These are phyloP conservation scores for Lepidocyrtinus sp. DNA, from an alignment of 2,888 invertebrate species.

Conservation along the genomic window DNA sequence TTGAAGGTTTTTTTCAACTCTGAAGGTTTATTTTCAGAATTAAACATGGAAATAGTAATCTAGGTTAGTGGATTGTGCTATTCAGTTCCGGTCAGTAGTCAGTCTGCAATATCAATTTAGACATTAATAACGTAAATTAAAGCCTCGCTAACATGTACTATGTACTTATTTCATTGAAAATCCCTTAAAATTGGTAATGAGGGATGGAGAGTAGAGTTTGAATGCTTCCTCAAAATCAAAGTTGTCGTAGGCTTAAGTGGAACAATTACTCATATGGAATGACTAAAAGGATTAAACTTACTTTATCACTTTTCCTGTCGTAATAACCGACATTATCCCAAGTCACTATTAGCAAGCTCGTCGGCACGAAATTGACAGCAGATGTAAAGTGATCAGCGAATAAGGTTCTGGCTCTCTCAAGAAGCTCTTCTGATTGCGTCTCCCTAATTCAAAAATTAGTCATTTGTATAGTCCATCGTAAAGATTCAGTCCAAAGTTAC, in stretches of 20 bases:
- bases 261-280: too few species aligned
- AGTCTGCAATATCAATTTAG: not conserved
- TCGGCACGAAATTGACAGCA: slow-evolving; percentile 82
- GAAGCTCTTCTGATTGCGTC: slow-evolving; percentile 71
- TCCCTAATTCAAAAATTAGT: slow-evolving; percentile 72
- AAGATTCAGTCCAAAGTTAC: not conserved
- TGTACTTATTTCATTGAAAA: too few species aligned
- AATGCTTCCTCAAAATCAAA: too few species aligned
- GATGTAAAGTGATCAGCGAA: slow-evolving; percentile 83
- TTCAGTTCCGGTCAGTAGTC: not conserved
- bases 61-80: not conserved
- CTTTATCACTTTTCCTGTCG: slow-evolving; percentile 79
- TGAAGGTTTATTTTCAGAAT: not conserved
- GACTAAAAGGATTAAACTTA: too few species aligned
- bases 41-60: not conserved
- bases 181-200: too few species aligned
- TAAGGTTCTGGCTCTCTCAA: slow-evolving; percentile 78
- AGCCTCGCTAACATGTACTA: too few species aligned
- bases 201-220: too few species aligned
- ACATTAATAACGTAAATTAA: too few species aligned
- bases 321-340: slow-evolving; percentile 92
- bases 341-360: slow-evolving; percentile 87
- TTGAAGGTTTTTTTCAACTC: not conserved
- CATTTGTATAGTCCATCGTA: too few species aligned
- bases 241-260: too few species aligned